Conservation (phyloP, 2,888 invertebrate genomes). For the Cremastinae sp. region DNA sequence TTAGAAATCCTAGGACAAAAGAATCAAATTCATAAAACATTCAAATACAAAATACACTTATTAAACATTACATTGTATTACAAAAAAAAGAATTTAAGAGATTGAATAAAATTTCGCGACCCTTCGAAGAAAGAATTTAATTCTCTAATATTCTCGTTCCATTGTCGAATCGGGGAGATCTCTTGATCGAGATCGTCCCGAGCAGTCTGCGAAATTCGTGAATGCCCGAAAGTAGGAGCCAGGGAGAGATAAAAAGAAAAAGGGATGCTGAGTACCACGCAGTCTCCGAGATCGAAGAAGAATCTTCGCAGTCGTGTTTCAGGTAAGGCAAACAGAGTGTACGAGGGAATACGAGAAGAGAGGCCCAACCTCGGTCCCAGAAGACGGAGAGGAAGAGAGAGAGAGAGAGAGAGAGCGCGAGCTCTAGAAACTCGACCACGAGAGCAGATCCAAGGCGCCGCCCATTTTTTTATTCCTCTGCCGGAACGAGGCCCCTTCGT, state of each 20-base stretch:
- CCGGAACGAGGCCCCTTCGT: constrained; percentile 24
- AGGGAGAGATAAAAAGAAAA: background rate
- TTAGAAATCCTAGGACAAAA: too few relatives aligned
- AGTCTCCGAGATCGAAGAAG: constrained; percentile 39
- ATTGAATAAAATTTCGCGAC: too few relatives aligned
- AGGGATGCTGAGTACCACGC: constrained; percentile 25
- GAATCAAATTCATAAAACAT: too few relatives aligned
- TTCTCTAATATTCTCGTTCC: constrained; percentile 36
- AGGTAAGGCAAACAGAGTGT: constrained; percentile 53
- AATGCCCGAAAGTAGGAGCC: constrained; percentile 23
- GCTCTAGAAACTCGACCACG: constrained; percentile 67
- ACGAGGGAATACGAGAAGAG: constrained; percentile 67
- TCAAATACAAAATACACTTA: too few relatives aligned
- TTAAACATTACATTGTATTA: too few relatives aligned
- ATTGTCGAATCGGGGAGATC: constrained; percentile 59
- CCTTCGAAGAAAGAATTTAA: background rate
- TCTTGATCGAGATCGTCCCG: constrained; percentile 57
- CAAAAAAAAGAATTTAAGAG: too few relatives aligned
- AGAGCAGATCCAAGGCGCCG: constrained; percentile 76
- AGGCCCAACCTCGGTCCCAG: constrained; percentile 72
- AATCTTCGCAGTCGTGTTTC: constrained; percentile 7
- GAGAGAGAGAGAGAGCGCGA: constrained; percentile 38
- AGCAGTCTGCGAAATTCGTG: constrained; percentile 53
- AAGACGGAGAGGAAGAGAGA: background rate
- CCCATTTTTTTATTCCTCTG: constrained; percentile 78